Percentiles rank a stretch among this genome's conserved stretches.
Conservation (phyloP, 37 sponge, comb jelly and placozoan genomes). For the Amphimedon queenslandica region DNA sequence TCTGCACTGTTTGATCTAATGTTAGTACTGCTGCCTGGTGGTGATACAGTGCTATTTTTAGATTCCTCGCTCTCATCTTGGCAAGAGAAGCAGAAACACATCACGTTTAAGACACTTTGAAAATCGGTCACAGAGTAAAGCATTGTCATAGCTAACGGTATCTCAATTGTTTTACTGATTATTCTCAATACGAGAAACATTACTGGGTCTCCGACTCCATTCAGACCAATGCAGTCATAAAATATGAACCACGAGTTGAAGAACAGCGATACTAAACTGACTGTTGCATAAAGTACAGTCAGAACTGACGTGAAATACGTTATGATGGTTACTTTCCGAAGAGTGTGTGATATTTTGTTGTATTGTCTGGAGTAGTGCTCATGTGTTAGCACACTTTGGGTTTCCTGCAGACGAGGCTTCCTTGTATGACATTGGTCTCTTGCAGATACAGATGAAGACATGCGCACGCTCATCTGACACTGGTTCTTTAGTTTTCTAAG, state of each 20-base stretch:
- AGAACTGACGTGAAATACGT: constrained; percentile 25
- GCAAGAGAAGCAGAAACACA: neutral
- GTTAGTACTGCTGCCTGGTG: too few relatives aligned
- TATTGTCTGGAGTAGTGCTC: constrained; percentile 6
- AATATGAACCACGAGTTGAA: constrained; percentile 4
- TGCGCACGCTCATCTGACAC: neutral
- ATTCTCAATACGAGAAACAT: constrained; percentile 7
- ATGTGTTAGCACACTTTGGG: neutral
- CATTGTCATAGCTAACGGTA: constrained; percentile 8
- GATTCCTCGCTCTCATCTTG: too few relatives aligned
- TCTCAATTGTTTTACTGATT: neutral
- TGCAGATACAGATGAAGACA: neutral
- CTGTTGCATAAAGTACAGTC: constrained; percentile 25
- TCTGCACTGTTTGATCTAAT: too few relatives aligned
- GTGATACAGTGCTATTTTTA: too few relatives aligned
- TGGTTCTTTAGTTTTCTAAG: neutral
- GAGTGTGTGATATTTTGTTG: neutral
- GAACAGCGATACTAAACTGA: constrained; percentile 1
- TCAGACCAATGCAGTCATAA: constrained; percentile 6
- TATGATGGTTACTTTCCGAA: constrained; percentile 41
- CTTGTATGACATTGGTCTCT: neutral
- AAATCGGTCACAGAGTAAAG: constrained; percentile 33
- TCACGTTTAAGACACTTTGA: neutral
- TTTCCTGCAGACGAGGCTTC: neutral
- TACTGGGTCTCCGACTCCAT: neutral